A percentile compares a stretch with the other conserved stretches of the same genome.
Conservation (phyloP, 2,113 vertebrate genomes). For the Elgaria multicarinata region DNA sequence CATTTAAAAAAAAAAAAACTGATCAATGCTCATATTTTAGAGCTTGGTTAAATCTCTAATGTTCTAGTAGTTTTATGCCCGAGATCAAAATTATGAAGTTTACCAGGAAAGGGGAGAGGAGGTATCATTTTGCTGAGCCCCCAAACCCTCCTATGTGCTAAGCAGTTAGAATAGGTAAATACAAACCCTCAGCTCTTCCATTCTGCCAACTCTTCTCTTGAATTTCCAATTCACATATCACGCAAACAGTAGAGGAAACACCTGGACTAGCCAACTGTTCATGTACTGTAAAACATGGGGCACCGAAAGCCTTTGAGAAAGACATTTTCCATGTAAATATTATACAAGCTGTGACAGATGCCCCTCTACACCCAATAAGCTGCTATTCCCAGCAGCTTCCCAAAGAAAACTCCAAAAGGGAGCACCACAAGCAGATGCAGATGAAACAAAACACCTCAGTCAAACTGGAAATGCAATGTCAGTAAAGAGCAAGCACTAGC, state of each 20-base stretch:
- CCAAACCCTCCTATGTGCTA: conserved; percentile 54
- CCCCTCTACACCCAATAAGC: conserved; percentile 18
- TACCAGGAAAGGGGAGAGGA: background rate
- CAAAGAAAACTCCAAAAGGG: conserved; percentile 7
- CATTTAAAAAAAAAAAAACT: background rate
- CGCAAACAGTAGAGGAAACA: conserved; percentile 71
- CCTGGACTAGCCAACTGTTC: conserved; percentile 71
- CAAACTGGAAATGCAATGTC: background rate
- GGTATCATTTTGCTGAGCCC: conserved; percentile 40
- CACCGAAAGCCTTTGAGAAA: conserved; percentile 74
- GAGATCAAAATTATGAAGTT: conserved; percentile 29
- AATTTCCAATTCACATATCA: conserved; percentile 69
- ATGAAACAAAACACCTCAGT: conserved; percentile 1
- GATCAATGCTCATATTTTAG: conserved; percentile 19
- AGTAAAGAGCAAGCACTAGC: conserved; percentile 20
- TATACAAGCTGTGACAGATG: conserved; percentile 40
- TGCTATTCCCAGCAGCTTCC: conserved; percentile 34
- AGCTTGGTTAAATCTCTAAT: conserved; percentile 51
- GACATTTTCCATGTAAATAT: conserved; percentile 73
- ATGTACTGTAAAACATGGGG: conserved; percentile 67
- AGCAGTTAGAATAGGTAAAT: conserved; percentile 59
- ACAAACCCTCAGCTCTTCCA: conserved; percentile 68
- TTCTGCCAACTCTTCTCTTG: conserved; percentile 71
- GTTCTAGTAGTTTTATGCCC: conserved; percentile 29
- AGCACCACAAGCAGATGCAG: conserved; percentile 35